Conservation (phyloP, 2,888 invertebrate genomes). For the Andrena trimmerana region DNA sequence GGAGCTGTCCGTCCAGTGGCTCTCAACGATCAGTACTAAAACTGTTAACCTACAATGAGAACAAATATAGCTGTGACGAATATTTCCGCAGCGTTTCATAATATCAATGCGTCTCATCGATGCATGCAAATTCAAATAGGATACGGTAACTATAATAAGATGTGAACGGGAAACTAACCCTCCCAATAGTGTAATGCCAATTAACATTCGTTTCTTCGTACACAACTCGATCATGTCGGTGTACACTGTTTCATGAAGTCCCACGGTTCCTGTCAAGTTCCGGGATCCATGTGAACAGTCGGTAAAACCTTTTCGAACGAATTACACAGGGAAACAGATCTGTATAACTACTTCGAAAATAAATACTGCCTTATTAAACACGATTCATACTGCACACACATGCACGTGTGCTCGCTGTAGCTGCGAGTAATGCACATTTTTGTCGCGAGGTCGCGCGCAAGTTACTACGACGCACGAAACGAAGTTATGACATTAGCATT, state of each 20-base stretch:
- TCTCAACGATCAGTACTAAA: conserved; percentile 93
- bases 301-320: not conserved
- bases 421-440: not conserved
- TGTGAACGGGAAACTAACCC: conserved; percentile 87
- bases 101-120: not conserved
- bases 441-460: not conserved
- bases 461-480: too few species aligned
- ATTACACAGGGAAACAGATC: not conserved
- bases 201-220: conserved; percentile 93
- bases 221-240: conserved; percentile 92
- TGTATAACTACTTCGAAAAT: not conserved
- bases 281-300: conserved; percentile 38
- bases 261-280: conserved; percentile 22
- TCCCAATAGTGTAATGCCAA: conserved; percentile 91
- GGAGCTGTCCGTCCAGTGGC: conserved; percentile 89
- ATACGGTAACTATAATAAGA: conserved; percentile 9
- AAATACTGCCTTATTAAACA: not conserved
- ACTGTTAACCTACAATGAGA: conserved; percentile 90
- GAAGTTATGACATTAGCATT: too few species aligned
- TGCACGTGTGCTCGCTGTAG: conserved; percentile 18
- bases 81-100: not conserved
- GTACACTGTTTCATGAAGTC: conserved; percentile 11
- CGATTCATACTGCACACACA: not conserved
- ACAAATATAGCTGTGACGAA: not conserved
- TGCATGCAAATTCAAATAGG: not conserved